A percentile compares a stretch with the other conserved stretches of the same genome.
Conservation (phyloP, 2,797 vertebrate species). For the Hippopotamyrus pictus region DNA sequence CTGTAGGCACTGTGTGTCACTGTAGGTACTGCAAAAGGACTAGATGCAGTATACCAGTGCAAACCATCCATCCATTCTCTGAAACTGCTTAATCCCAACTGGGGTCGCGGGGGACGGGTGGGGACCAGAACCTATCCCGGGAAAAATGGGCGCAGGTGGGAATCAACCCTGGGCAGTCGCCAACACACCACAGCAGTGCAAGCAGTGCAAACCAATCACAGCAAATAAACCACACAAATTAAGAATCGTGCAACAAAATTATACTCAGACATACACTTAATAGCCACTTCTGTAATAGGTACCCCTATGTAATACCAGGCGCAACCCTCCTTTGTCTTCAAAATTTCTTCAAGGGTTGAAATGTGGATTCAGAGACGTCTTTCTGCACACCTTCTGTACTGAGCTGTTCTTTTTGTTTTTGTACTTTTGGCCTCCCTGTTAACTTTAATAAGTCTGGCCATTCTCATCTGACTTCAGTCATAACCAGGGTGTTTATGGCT, state of each 20-base stretch:
- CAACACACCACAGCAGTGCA: not conserved
- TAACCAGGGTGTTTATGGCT: not conserved
- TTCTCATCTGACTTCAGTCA: not conserved
- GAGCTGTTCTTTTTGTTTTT: not conserved
- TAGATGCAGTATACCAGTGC: not conserved
- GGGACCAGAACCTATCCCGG: not conserved
- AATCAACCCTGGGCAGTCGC: not conserved
- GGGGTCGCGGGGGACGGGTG: not conserved
- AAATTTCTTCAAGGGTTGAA: not conserved
- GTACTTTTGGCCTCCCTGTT: not conserved
- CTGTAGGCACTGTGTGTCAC: not conserved
- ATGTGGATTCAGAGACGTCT: not conserved
- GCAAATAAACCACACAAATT: not conserved
- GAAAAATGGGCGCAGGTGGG: not conserved
- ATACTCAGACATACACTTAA: not conserved
- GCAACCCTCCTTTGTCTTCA: not conserved
- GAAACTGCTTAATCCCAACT: not conserved
- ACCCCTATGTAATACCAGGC: not conserved
- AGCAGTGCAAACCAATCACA: not conserved
- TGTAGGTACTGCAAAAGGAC: not conserved
- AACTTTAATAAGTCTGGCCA: not conserved
- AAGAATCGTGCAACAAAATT: not conserved
- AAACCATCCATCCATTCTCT: not conserved
- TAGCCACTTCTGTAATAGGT: not conserved
- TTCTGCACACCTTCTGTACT: not conserved